Conservation (phyloP, 2,113 vertebrate genomes). For the Prionailurus bengalensis region DNA sequence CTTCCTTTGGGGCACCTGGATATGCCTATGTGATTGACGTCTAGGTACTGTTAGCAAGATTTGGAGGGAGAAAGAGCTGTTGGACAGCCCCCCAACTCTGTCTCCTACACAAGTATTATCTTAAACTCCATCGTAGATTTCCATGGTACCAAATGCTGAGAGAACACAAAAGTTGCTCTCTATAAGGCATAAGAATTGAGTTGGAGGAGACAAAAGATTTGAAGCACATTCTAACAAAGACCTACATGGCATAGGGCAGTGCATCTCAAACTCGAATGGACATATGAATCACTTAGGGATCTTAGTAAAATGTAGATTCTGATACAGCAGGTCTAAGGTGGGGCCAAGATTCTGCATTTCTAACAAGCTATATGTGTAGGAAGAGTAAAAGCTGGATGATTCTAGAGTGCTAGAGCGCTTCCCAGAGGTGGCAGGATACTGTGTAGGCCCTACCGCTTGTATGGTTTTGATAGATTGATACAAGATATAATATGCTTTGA, state of each 20-base stretch:
- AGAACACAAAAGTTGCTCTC: not conserved
- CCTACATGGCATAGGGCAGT: not conserved
- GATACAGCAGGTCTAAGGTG: not conserved
- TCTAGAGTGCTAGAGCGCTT: not conserved
- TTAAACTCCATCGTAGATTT: not conserved
- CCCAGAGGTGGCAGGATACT: not conserved
- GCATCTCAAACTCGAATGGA: not conserved
- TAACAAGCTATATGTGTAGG: not conserved
- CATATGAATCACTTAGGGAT: not conserved
- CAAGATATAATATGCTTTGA: not conserved
- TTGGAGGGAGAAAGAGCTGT: not conserved
- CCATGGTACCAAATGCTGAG: not conserved
- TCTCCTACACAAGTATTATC: not conserved
- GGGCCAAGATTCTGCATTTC: not conserved
- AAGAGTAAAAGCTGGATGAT: not conserved
- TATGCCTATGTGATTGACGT: not conserved
- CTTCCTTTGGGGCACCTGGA: not conserved
- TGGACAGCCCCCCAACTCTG: not conserved
- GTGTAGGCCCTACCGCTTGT: not conserved
- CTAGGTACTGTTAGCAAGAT: not conserved
- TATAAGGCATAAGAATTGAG: not conserved
- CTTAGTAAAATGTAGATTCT: constrained; percentile 18
- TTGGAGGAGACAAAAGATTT: not conserved
- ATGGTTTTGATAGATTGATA: not conserved
- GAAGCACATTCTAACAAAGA: not conserved